Evolutionary conservation across 2,113 vertebrate genomes (phyloP), one percentile per base, ranked within the genome.

Genomic region (Oncorhynchus keta): DNA sequence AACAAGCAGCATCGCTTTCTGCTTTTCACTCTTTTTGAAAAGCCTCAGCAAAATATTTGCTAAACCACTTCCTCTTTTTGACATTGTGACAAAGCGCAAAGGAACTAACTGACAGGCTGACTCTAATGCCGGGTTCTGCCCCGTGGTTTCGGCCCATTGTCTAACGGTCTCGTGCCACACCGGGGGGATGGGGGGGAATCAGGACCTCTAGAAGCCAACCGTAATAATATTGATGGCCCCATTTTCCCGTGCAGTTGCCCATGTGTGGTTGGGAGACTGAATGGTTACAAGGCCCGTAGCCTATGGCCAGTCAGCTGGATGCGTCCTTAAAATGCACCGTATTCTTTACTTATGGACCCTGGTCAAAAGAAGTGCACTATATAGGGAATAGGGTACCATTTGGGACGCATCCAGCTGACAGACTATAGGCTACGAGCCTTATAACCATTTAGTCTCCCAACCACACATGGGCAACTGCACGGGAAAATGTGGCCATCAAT

Each of bases 51-150:
- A 26, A 73, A 28, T 26, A 4, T 13, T 59, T 14, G 20, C 24
- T 18, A 72, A 72, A 28, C 18, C 30, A 39, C 24, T 75, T 45
- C 45, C 39, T 24, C 14, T 72, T 51, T 68, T 51, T 55, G 14
- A 20, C 13, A 64, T 76, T 77, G 79, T 76, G 73, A 84, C 75
- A 73, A 67, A 75, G 80, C 86, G 91, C 89, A 93, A 91, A 91
- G 77, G 79, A 14, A 57, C 55, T 57, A 7, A 57, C 39, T 45
- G 39, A 45, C 39, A 55, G 16, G 16, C 83, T 76, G 72, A 75
- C 71, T 45, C 39, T 45, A 11, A 45, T 11, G 39, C 0, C 69
- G 24, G 35, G 16, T 61, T 61, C 22, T 66, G 51, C 76, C 73
- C 68, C 39, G 39, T 69, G 78, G 39, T 45, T 9, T 45, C 39